Base-by-base conservation (phyloP, 1,140 invertebrate species). In the Manduca sexta region DNA sequence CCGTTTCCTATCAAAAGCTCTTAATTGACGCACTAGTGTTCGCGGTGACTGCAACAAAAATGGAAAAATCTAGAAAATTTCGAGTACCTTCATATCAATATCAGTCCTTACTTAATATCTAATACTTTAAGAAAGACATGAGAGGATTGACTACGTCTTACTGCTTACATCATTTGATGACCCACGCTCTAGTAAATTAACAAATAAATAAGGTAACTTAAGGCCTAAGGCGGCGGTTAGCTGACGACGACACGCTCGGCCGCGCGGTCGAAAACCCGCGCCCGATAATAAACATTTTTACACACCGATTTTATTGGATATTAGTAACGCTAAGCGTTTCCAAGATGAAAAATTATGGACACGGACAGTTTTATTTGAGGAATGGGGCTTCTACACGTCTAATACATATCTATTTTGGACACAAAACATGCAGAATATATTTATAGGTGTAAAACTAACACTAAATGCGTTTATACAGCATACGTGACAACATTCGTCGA, bases 51-150 rank as follows among this genome's bases (percentile, higher is more conserved):
- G 38, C 38, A 16, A 40, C 11, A 16, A 18, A 40, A 40, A 40
- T 15, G 10, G 18, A 4, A 40, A 40, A 40, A 17, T 35, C 49
- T 49, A 58, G 42, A 50, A 17, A 35, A 10, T 18, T 35, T 45
- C 52, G 60, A 72, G 58, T 68, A 72, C 63, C 63, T 45, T 29
- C 18, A 69, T 68, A 70, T 57, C 59, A 61, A 57, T 73, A 78
- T 78, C 74, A 78, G 74, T 78, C 74, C 72, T 64, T 75, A 74
- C 74, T 78, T 78, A 78, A 78, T 50, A 50, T 26, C 71, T 77
- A 77, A 63, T 33, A 54, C n/a, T n/a, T n/a, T 26, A 26, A 26
- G 21, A 26, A 8, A 64, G 50, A 53, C 16, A 18, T 8, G 21
- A 35, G 11, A 35, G 17, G 13, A 34, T 17, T 30, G 18, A 35